Percentiles rank a stretch among this genome's conserved stretches.
These are phyloP conservation scores for Mionectes olivaceus DNA, from an alignment of 2,797 vertebrate genomes.

Conservation along the genomic window DNA sequence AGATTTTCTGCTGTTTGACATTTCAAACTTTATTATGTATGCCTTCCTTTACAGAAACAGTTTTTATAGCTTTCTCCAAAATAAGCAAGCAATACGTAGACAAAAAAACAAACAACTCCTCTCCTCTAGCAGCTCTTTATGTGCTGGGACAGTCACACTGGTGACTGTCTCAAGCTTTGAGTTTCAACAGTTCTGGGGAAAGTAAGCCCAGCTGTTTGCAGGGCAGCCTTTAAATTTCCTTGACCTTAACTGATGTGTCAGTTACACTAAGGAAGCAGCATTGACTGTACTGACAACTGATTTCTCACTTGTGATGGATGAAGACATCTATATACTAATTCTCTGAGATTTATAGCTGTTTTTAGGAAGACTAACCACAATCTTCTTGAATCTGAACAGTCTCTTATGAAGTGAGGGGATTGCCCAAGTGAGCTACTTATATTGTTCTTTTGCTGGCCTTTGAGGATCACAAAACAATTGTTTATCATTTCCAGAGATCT, in stretches of 20 bases:
- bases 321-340: background rate
- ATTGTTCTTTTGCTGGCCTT: background rate
- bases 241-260: background rate
- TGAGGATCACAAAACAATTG: background rate
- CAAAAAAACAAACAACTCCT: background rate
- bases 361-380: background rate
- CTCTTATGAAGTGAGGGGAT: background rate
- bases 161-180: background rate
- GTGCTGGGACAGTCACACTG: background rate
- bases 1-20: background rate
- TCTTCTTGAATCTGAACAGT: background rate
- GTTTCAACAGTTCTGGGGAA: background rate
- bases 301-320: background rate
- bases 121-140: background rate
- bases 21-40: background rate
- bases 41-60: background rate
- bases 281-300: background rate
- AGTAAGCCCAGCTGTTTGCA: background rate
- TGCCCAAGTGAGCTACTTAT: background rate
- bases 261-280: background rate
- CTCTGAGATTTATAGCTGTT: background rate
- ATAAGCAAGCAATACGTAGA: background rate
- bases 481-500: background rate
- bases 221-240: background rate
- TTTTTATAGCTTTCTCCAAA: background rate